phyloP scores from a whole-genome alignment of 1,140 invertebrate species.

The Ptiloglossa arizonensis region DNA sequence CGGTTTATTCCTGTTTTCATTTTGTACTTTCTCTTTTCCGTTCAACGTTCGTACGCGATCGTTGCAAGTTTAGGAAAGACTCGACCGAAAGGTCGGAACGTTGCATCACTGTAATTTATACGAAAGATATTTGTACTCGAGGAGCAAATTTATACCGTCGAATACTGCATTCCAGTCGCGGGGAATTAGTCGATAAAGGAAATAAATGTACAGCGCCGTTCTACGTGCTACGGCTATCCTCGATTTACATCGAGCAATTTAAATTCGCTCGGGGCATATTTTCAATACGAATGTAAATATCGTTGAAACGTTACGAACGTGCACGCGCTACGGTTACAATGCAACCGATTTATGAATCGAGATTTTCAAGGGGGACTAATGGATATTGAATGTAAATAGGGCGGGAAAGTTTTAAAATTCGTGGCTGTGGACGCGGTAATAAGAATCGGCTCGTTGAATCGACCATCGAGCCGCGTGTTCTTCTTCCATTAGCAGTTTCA shows the following conservation, averaged over 20 bases:
- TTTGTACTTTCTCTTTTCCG: too few species aligned
- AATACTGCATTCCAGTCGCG: not conserved
- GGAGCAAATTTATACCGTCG: not conserved
- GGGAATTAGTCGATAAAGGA: not conserved
- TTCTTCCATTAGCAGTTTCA: not conserved
- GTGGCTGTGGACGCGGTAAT: not conserved
- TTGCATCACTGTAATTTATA: too few species aligned
- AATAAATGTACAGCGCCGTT: not conserved
- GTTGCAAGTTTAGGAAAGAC: too few species aligned
- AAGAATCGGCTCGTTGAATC: not conserved
- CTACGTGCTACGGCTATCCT: not conserved
- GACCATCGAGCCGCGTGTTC: not conserved
- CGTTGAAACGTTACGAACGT: not conserved
- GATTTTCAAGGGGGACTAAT: not conserved
- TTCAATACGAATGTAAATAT: conserved; percentile 11
- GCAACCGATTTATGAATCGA: conserved; percentile 21
- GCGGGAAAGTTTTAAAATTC: not conserved
- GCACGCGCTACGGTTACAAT: not conserved
- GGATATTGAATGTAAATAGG: not conserved
- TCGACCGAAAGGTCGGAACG: too few species aligned
- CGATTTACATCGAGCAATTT: not conserved
- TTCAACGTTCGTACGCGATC: too few species aligned
- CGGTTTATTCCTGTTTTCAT: too few species aligned
- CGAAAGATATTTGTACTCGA: too few species aligned
- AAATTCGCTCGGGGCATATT: not conserved